Base-by-base conservation (phyloP, 2,888 invertebrate species). In the Onthophagus sagittarius region DNA sequence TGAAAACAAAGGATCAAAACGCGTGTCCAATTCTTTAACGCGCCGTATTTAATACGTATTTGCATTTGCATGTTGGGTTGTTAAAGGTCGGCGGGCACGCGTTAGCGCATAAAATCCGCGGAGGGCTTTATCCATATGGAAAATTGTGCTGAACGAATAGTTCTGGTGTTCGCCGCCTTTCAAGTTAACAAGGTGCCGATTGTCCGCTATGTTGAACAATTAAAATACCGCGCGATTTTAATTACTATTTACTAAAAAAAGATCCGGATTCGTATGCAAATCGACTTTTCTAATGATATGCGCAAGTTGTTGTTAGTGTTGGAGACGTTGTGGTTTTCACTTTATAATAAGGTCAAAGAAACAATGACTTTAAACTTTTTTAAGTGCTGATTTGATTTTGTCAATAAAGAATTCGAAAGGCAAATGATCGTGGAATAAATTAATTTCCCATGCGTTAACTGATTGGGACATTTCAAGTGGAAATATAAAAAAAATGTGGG, bases 351-450 rank as follows among this genome's bases (percentile, higher is more conserved):
- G 67, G 67, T 67, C 67, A 67, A 6, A 15, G 31, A 32, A 67
- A 67, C 67, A 67, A 67, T 67, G 32, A 15, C 15, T 9, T 9
- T 23, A 23, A 15, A 14, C 64, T 15, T 15, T n/a, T 23, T 23
- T 23, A 64, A 15, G 64, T n/a, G 15, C 64, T 23, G 64, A 23
- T 67, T 67, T 67, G 67, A 67, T 67, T 67, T 67, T 67, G 67
- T 67, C 67, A 67, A 67, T 67, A 67, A 67, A 67, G 3, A 67
- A 67, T 67, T 67, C 67, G 67, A 67, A 67, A 67, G 67, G 67
- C 67, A 23, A 53, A 53, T 11, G 39, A 53, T 53, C 39, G 39
- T 53, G 39, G 39, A 53, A 53, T 53, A 53, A 53, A 53, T 53
- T 53, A 53, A 53, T 11, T 7, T 9, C 39, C 11, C 9, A 53